Percentiles rank a stretch among this genome's conserved stretches.
Evolutionary conservation across 2,888 invertebrate genomes (phyloP).

Genomic region (Lithophane semibrunnea): DNA sequence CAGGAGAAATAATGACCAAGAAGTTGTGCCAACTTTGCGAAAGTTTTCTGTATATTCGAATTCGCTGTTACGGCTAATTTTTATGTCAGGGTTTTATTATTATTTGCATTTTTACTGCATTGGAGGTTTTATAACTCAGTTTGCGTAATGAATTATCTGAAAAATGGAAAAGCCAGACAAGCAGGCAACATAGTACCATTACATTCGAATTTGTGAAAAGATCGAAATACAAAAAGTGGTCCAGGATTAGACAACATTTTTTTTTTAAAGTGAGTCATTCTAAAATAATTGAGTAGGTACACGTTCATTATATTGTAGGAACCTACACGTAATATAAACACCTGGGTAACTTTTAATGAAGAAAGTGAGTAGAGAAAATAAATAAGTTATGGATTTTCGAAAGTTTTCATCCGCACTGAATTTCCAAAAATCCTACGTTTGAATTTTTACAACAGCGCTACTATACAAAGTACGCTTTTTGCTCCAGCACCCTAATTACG

Average conservation of each 20-base stretch:
- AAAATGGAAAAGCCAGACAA: constrained; percentile 14
- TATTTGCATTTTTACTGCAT: constrained; percentile 53
- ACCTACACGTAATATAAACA: neutral
- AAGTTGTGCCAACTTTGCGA: constrained; percentile 69
- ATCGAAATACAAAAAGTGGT: neutral
- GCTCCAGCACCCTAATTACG: no score
- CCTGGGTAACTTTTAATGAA: neutral
- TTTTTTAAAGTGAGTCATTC: neutral
- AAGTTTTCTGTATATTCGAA: constrained; percentile 64
- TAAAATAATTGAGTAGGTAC: neutral
- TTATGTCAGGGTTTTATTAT: constrained; percentile 70
- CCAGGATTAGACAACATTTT: neutral
- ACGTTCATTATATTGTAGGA: neutral
- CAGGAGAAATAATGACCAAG: constrained; percentile 74
- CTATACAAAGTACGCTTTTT: neutral
- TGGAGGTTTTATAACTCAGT: constrained; percentile 42
- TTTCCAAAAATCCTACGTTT: neutral
- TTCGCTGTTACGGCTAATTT: constrained; percentile 74
- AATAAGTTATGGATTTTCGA: neutral
- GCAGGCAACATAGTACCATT: neutral
- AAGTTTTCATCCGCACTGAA: no score
- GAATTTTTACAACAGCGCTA: neutral
- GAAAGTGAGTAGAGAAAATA: neutral
- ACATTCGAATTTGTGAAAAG: neutral
- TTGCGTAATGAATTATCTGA: constrained; percentile 33